Evolutionary conservation across 2,888 invertebrate genomes (phyloP).

Genomic region (Drosophila pegasa): DNA sequence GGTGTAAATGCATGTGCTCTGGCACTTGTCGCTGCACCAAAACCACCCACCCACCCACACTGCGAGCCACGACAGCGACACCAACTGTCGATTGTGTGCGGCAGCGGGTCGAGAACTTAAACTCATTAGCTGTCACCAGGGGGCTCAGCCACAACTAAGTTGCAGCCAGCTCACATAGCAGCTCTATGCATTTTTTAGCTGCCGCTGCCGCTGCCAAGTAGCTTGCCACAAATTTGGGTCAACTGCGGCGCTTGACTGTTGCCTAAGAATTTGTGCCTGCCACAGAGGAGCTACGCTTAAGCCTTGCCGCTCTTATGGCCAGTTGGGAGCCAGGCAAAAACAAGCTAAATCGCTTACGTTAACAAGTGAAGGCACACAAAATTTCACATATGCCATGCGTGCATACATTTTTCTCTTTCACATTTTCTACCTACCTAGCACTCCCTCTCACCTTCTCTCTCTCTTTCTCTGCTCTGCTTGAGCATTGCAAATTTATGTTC

Average conservation of each 20-base stretch:
- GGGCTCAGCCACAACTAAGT: conserved; percentile 43
- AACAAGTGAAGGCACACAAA: conserved; percentile 58
- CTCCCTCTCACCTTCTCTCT: background rate
- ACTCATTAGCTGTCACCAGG: conserved; percentile 73
- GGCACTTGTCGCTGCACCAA: too few relatives aligned
- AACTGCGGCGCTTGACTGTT: conserved; percentile 49
- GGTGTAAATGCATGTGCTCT: conserved; percentile 43
- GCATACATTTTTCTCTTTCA: conserved; percentile 11
- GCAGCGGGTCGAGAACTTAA: conserved; percentile 72
- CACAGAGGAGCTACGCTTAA: conserved; percentile 15
- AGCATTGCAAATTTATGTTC: conserved; percentile 42
- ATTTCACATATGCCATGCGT: conserved; percentile 40
- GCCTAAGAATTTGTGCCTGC: conserved; percentile 34
- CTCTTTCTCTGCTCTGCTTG: background rate
- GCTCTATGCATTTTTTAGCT: conserved; percentile 68
- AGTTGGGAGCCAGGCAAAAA: background rate
- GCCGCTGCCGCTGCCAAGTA: conserved; percentile 58
- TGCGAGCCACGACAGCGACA: conserved; percentile 16
- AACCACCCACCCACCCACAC: conserved; percentile 1
- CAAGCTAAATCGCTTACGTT: conserved; percentile 66
- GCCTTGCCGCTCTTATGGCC: conserved; percentile 56
- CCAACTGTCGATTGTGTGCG: conserved; percentile 67
- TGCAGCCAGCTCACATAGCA: conserved; percentile 16
- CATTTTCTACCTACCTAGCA: too few relatives aligned
- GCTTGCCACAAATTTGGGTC: conserved; percentile 71